These are phyloP conservation scores for Apteryx mantelli DNA, from an alignment of 2,113 vertebrate genomes.

Conservation along the genomic window DNA sequence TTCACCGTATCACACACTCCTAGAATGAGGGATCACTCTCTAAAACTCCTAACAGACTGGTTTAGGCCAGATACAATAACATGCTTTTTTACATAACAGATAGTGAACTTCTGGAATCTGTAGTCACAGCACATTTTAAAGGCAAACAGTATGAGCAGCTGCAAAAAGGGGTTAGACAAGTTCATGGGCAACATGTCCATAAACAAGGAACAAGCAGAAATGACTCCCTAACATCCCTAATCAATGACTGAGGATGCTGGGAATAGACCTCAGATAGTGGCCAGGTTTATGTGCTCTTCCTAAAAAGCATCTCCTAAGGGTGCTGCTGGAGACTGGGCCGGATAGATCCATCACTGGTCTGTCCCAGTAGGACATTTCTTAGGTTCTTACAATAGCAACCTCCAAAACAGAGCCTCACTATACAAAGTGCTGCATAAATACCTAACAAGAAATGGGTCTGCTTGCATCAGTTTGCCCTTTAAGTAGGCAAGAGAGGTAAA, in stretches of 20 bases:
- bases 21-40: background rate
- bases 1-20: background rate
- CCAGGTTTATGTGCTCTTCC: background rate
- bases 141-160: background rate
- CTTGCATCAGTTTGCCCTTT: background rate
- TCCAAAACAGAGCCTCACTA: background rate
- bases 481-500: background rate
- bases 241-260: background rate
- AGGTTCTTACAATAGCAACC: background rate
- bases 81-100: background rate
- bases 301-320: background rate
- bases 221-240: background rate
- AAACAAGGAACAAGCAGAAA: background rate
- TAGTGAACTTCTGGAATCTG: background rate
- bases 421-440: background rate
- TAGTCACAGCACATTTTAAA: conserved; percentile 5
- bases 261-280: background rate
- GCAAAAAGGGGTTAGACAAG: background rate
- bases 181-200: background rate
- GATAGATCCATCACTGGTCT: background rate
- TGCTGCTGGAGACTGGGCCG: background rate
- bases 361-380: background rate
- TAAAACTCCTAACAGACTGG: background rate
- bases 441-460: background rate
- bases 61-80: background rate